Base-by-base conservation (phyloP, 1,140 invertebrate species). In the Apocrypta bakeri region DNA sequence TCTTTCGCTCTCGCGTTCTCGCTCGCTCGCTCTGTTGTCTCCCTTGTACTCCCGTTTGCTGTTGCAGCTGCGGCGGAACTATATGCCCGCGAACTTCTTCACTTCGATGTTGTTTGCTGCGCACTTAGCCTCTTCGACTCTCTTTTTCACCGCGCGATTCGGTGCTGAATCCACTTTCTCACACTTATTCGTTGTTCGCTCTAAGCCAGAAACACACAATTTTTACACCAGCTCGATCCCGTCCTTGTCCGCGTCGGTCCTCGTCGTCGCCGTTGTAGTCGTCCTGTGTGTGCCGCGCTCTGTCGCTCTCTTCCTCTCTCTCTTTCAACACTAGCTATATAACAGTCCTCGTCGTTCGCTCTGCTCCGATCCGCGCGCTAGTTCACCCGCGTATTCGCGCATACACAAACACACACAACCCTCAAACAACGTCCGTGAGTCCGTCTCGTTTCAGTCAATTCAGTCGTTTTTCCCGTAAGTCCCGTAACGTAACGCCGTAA, bases 161-260 rank as follows among this genome's bases (percentile, higher is more conserved):
- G 27, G n/a, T n/a, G 27, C n/a, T n/a, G 14, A 12, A 27, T 27
- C n/a, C 63, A 31, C 29, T 29, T 24, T 14, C n/a, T 29, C 64
- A 68, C 25, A 68, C 64, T 31, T 9, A 8, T 27, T 68, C 25
- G 25, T 68, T 9, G 33, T 37, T 29, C 24, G 12, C 27, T 25
- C 27, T 68, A 4, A 3, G 4, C 64, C 31, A 56, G 48, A 56
- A 27, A 75, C 42, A 61, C 56, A 64, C 75, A 9, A 61, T 66
- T 29, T 12, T 27, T 25, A 9, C 40, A 40, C 37, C n/a, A 40
- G 25, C 63, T 21, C 73, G 42, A 82, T 82, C 42, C 81, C 81
- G 81, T 82, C 74, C 75, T 78, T 75, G 81, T 82, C 81, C 81
- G 81, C 68, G 81, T 82, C 81, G 81, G 81, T 82, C 81, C 75